A percentile compares a stretch with the other conserved stretches of the same genome.
Conservation (phyloP, 1,140 invertebrate species). For the Drosophila bocki region DNA sequence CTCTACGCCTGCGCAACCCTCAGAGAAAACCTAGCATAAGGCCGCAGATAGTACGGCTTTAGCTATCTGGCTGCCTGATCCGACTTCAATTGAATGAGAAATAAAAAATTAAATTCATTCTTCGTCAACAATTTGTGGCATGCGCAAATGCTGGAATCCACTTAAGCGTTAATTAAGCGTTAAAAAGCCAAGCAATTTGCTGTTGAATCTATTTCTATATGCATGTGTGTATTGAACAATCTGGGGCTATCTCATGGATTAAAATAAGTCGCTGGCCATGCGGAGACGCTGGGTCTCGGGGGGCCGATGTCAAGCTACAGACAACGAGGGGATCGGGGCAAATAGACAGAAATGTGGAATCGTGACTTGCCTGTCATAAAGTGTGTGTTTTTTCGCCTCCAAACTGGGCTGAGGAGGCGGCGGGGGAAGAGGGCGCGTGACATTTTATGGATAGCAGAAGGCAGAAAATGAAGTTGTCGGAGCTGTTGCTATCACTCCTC, state of each 20-base stretch:
- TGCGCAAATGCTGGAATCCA: slow-evolving; percentile 41
- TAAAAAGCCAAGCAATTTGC: slow-evolving; percentile 61
- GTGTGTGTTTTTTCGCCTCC: slow-evolving; percentile 31
- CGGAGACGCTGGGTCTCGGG: slow-evolving; percentile 11
- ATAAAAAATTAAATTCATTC: slow-evolving; percentile 59
- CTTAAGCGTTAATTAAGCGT: slow-evolving; percentile 66
- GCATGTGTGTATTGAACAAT: slow-evolving; percentile 30
- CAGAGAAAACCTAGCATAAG: slow-evolving; percentile 10
- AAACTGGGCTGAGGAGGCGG: slow-evolving; percentile 8
- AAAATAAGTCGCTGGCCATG: slow-evolving; percentile 35
- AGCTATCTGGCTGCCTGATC: slow-evolving; percentile 2
- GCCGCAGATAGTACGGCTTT: not conserved
- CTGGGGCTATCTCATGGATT: slow-evolving; percentile 40
- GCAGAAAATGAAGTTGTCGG: slow-evolving; percentile 57
- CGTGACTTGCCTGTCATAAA: slow-evolving; percentile 76
- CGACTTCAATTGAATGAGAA: slow-evolving; percentile 47
- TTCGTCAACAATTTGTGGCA: slow-evolving; percentile 49
- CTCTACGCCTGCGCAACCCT: slow-evolving; percentile 57
- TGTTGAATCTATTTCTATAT: slow-evolving; percentile 35
- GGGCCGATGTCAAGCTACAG: slow-evolving; percentile 37
- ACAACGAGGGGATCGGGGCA: slow-evolving; percentile 7
- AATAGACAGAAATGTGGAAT: slow-evolving; percentile 55
- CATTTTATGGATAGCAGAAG: slow-evolving; percentile 76
- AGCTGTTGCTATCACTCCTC: slow-evolving; percentile 36
- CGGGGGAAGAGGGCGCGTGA: slow-evolving; percentile 21